A percentile compares a stretch with the other conserved stretches of the same genome.
These are phyloP conservation scores for Hipparchia semele DNA, from an alignment of 2,888 invertebrate genomes.

Conservation along the genomic window DNA sequence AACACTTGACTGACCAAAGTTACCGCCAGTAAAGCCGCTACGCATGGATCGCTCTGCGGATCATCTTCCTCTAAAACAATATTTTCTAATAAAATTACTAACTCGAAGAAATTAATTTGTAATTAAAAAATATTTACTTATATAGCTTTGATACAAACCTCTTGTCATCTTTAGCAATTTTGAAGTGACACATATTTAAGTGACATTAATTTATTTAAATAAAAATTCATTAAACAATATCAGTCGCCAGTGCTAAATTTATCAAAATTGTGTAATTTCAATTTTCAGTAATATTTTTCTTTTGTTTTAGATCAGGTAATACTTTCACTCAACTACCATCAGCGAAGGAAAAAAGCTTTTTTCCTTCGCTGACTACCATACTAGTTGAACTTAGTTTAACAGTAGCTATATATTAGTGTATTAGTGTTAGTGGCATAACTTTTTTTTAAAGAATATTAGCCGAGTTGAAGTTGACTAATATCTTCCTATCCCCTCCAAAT, in stretches of 20 bases:
- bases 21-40: slow-evolving; percentile 60
- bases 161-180: slow-evolving; percentile 52
- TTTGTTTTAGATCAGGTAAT: no score
- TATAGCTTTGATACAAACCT: slow-evolving; percentile 45
- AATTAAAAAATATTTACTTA: neutral
- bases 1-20: slow-evolving; percentile 69
- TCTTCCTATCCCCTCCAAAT: no score
- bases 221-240: neutral
- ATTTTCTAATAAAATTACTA: neutral
- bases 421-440: no score
- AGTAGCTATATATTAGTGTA: no score
- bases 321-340: no score
- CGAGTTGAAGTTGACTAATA: no score
- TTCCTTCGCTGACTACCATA: no score
- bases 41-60: slow-evolving; percentile 48
- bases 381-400: no score
- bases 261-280: no score
- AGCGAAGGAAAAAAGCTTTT: no score
- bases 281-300: no score
- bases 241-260: neutral
- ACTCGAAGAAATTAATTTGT: neutral
- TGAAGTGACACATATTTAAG: neutral
- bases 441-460: no score
- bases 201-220: neutral
- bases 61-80: slow-evolving; percentile 52